Base-by-base conservation (phyloP, 2,797 vertebrate genomes). In the Emys orbicularis region DNA sequence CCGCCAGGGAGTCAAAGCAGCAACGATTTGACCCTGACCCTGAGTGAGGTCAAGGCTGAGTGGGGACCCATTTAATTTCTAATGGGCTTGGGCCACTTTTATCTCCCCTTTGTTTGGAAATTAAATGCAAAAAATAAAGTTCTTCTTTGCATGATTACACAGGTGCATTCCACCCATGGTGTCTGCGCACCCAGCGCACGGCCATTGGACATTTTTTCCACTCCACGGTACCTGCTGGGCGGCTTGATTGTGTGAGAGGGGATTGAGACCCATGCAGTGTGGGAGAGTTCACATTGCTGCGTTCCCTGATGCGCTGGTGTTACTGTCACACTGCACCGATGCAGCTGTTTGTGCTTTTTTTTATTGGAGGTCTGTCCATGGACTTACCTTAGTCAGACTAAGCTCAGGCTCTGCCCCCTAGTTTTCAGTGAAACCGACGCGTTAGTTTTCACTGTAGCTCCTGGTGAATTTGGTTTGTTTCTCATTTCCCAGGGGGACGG, bases 401-500 rank as follows among this genome's bases (percentile, higher is more conserved):
- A 61, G 15, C 13, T 34, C 57, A 37, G 10, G 2, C 11, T 15
- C 21, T 74, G 68, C 68, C 37, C 68, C 37, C 21, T 12, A 21
- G 19, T 5, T 21, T 11, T 12, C 10, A 41, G 68, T 74, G 68
- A 41, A 41, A 41, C 18, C 10, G 6, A 25, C 37, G 1, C 4
- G 9, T 23, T 72, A 19, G 8, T 9, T 72, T 72, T 41, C 34
- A 18, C 49, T 27, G 21, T 19, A 18, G 13, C 29, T 50, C 47
- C 54, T 59, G 47, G 27, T 54, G 80, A 49, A 23, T n/a, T 49
- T 16, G 13, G 15, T 31, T n/a, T 85, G n/a, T 37, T 52, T 81
- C 57, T 68, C 87, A 16, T 52, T 82, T 53, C 74, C 16, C 87
- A 97, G 97, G 59, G 95, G 95, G 41, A 84, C 61, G 9, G 88